These are phyloP conservation scores for Phyllostomus hastatus DNA, from an alignment of 2,113 vertebrate genomes.

Conservation along the genomic window DNA sequence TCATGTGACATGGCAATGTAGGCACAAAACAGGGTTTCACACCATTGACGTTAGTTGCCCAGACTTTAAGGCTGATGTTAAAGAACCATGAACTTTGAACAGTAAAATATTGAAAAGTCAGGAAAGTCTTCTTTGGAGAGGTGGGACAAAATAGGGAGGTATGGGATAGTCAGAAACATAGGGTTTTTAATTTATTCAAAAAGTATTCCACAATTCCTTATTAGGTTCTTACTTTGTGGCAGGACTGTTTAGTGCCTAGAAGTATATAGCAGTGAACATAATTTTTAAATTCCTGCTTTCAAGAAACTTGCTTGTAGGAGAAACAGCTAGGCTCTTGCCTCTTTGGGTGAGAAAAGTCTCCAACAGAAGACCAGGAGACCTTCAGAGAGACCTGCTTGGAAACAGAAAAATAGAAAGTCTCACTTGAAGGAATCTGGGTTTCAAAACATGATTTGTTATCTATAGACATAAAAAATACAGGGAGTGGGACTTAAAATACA, in stretches of 20 bases:
- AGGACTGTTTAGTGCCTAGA: not conserved
- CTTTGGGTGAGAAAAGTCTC: not conserved
- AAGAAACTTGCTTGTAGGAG: not conserved
- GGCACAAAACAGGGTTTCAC: not conserved
- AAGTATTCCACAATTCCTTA: not conserved
- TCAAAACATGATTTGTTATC: not conserved
- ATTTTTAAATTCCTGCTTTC: not conserved
- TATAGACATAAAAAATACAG: not conserved
- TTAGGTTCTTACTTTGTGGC: not conserved
- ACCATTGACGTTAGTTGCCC: not conserved
- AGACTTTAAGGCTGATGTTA: not conserved
- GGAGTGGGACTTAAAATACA: not conserved
- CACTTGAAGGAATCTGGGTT: not conserved
- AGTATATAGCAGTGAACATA: not conserved
- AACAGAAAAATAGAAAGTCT: not conserved
- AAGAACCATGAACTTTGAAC: not conserved
- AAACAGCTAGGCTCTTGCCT: not conserved
- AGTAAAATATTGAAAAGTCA: not conserved
- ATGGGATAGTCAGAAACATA: not conserved
- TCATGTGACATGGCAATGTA: not conserved
- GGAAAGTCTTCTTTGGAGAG: not conserved
- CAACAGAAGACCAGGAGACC: not conserved
- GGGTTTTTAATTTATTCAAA: not conserved
- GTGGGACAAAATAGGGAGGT: not conserved
- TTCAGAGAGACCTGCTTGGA: not conserved